Percentiles rank a stretch among this genome's conserved stretches.
Evolutionary conservation across 2,888 invertebrate species (phyloP).

Genomic region (Merodon equestris): DNA sequence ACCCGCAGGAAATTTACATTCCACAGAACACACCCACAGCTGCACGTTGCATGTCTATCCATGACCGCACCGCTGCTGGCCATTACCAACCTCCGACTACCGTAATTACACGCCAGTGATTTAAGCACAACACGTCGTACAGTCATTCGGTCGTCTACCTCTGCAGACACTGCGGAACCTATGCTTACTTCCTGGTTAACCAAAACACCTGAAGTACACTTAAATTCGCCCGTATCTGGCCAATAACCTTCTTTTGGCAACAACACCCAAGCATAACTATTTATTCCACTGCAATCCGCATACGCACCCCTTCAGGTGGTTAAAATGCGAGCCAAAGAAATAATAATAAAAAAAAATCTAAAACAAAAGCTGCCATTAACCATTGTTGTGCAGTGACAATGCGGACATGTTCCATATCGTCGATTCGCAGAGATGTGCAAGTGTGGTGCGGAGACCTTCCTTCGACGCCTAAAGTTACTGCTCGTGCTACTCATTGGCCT

Average conservation of each 20-base stretch:
- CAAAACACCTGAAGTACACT: conserved; percentile 18
- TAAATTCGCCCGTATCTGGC: conserved; percentile 28
- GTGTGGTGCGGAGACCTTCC: not conserved
- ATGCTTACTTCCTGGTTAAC: conserved; percentile 25
- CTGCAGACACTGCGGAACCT: conserved; percentile 10
- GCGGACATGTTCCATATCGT: conserved; percentile 54
- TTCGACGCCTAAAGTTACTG: conserved; percentile 23
- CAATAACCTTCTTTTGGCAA: conserved; percentile 35
- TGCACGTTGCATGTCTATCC: too few relatives aligned
- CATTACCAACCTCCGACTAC: not conserved
- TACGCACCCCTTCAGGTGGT: conserved; percentile 53
- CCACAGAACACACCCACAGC: too few relatives aligned
- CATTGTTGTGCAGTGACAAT: conserved; percentile 65
- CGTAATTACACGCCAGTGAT: conserved; percentile 9
- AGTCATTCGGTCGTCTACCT: conserved; percentile 5
- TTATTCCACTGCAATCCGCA: conserved; percentile 26
- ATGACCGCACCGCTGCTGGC: too few relatives aligned
- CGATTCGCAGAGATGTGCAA: conserved; percentile 9
- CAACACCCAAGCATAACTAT: not conserved
- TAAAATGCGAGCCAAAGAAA: conserved; percentile 39
- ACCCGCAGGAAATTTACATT: too few relatives aligned
- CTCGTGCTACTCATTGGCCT: conserved; percentile 49
- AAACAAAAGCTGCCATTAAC: conserved; percentile 43
- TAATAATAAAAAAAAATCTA: conserved; percentile 14
- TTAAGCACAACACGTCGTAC: not conserved